These are phyloP conservation scores for Aviceda cuculoides DNA, from an alignment of 2,797 vertebrate species.

Conservation along the genomic window DNA sequence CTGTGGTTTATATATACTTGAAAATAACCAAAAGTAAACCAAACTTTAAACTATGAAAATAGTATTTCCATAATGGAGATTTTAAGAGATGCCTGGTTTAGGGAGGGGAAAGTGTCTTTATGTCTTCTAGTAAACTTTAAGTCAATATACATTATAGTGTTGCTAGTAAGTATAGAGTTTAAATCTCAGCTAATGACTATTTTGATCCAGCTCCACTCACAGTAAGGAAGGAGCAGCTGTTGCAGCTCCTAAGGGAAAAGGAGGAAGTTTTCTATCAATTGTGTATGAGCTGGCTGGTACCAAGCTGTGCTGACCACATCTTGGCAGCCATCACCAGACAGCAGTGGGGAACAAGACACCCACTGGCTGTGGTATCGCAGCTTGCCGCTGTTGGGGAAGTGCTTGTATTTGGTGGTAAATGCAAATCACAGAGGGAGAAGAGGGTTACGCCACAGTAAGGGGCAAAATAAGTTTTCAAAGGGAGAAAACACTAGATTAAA, in stretches of 20 bases:
- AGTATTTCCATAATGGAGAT: neutral
- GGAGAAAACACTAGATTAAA: slow-evolving; percentile 8
- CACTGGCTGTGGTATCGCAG: neutral
- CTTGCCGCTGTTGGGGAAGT: neutral
- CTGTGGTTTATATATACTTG: neutral
- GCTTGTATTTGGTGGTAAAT: slow-evolving; percentile 2
- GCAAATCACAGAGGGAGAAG: neutral
- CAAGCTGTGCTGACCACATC: slow-evolving; percentile 7
- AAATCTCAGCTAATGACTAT: neutral
- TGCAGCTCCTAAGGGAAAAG: neutral
- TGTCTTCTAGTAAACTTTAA: neutral
- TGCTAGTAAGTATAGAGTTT: neutral
- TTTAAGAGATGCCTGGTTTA: neutral
- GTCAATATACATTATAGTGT: neutral
- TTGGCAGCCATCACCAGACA: neutral
- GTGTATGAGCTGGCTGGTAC: neutral
- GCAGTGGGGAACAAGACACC: neutral
- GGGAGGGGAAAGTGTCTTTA: neutral
- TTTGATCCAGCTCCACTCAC: neutral
- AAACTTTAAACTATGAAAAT: neutral
- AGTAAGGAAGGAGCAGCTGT: neutral
- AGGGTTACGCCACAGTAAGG: neutral
- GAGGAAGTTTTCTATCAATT: neutral
- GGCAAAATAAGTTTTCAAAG: neutral
- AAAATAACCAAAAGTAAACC: neutral